Conservation (phyloP, 2,888 invertebrate species). For the Phortica okadai region DNA sequence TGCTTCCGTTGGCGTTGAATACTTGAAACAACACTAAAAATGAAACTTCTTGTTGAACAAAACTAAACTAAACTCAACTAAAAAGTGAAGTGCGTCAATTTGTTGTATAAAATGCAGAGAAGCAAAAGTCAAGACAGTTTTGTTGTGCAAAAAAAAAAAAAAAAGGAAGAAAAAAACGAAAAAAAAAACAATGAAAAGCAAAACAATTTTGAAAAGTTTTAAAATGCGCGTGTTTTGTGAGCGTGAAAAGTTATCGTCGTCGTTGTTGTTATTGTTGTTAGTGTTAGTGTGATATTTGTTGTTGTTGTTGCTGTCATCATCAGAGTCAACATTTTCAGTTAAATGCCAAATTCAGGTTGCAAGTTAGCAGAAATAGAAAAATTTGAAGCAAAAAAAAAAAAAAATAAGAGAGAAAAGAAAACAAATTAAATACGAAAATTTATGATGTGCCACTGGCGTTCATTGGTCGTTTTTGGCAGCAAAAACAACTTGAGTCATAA, state of each 20-base stretch:
- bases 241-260: not conserved
- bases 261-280: not conserved
- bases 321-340: not conserved
- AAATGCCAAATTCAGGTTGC: not conserved
- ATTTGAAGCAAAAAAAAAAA: not conserved
- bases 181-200: not conserved
- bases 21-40: no score
- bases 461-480: not conserved
- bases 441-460: not conserved
- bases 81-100: no score
- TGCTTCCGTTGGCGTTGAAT: slow-evolving; percentile 13
- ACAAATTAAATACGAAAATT: not conserved
- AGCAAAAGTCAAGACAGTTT: no score
- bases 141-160: not conserved
- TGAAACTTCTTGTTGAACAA: no score
- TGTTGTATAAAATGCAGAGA: no score
- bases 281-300: not conserved
- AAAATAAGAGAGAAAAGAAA: not conserved
- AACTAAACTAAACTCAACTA: no score
- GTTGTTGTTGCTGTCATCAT: not conserved
- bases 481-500: not conserved
- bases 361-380: no score
- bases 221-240: not conserved
- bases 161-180: not conserved
- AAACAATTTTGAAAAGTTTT: slow-evolving; percentile 20